phyloP scores from a whole-genome alignment of 2,888 invertebrate species.

The Euphydryas editha region DNA sequence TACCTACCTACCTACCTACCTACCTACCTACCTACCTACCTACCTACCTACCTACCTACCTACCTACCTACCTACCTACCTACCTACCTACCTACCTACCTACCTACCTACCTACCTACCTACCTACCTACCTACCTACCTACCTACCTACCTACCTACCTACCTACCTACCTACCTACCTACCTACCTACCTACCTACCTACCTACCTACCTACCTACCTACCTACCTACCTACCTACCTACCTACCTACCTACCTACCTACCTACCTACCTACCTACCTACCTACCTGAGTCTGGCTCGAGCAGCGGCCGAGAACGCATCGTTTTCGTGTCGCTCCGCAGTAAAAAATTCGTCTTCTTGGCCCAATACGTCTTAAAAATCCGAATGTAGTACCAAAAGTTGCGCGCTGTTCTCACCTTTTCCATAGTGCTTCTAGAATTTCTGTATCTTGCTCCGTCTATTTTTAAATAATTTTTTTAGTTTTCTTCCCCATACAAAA shows the following conservation, averaged over 20 bases:
- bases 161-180: neutral
- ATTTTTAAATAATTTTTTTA: no score
- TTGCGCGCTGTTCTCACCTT: no score
- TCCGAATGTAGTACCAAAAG: no score
- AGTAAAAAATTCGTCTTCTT: no score
- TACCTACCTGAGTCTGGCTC: neutral
- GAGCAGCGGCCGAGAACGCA: no score
- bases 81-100: constrained; percentile 3
- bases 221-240: constrained; percentile 2
- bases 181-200: neutral
- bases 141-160: constrained; percentile 1
- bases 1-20: constrained; percentile 2
- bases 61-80: constrained; percentile 3
- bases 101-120: constrained; percentile 3
- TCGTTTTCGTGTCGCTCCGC: no score
- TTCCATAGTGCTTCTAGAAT: no score
- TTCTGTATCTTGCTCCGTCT: no score
- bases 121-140: constrained; percentile 1
- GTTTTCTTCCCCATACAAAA: no score
- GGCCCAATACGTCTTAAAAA: no score
- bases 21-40: constrained; percentile 3
- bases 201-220: neutral
- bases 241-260: constrained; percentile 1
- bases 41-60: constrained; percentile 3
- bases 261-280: constrained; percentile 2